These are phyloP conservation scores for Meliscaeva auricollis DNA, from an alignment of 2,888 invertebrate species.

Conservation along the genomic window DNA sequence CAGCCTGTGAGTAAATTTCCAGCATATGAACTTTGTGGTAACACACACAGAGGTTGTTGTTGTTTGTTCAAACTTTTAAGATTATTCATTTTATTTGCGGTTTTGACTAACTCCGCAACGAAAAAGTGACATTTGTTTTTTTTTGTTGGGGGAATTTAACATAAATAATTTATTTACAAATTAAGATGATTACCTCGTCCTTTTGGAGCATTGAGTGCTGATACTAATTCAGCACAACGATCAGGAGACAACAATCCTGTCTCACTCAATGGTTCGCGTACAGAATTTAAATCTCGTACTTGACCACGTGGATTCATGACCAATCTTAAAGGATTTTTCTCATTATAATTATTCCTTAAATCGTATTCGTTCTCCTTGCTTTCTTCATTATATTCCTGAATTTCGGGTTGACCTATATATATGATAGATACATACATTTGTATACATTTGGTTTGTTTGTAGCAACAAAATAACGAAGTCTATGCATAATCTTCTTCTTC, in stretches of 20 bases:
- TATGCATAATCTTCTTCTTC: too few species aligned
- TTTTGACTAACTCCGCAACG: too few species aligned
- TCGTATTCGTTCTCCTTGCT: constrained; percentile 81
- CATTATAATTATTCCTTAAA: constrained; percentile 75
- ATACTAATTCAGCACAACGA: constrained; percentile 90
- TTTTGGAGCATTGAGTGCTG: constrained; percentile 90
- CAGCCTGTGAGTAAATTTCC: too few species aligned
- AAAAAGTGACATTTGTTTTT: too few species aligned
- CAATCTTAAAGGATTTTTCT: constrained; percentile 86
- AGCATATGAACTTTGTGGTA: too few species aligned
- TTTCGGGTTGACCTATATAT: constrained; percentile 68
- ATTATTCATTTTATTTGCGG: too few species aligned
- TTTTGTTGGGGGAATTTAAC: not conserved
- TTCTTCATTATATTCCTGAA: constrained; percentile 76
- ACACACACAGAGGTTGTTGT: too few species aligned
- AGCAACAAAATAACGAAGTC: not conserved
- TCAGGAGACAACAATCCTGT: constrained; percentile 89
- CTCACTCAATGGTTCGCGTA: constrained; percentile 88
- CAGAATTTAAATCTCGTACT: constrained; percentile 88
- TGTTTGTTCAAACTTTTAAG: too few species aligned
- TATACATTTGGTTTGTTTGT: too few species aligned
- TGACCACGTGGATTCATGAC: constrained; percentile 92
- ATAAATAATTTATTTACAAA: not conserved
- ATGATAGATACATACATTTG: constrained; percentile 17
- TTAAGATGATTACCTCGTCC: constrained; percentile 87